These are phyloP conservation scores for Elgaria multicarinata DNA, from an alignment of 2,113 vertebrate genomes.

Conservation along the genomic window DNA sequence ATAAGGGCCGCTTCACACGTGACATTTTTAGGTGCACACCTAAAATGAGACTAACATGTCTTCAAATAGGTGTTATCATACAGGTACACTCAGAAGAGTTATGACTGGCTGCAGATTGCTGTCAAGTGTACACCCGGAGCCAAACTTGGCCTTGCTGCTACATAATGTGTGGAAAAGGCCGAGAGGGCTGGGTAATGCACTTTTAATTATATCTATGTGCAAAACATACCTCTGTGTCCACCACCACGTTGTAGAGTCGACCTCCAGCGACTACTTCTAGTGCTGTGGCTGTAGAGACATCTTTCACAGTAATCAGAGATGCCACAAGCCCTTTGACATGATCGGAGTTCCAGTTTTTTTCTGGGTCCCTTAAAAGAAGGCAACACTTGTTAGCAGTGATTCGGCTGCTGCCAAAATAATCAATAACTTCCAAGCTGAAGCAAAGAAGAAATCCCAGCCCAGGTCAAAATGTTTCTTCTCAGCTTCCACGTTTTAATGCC, in stretches of 20 bases:
- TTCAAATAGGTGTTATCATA: not conserved
- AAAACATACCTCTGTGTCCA: constrained; percentile 91
- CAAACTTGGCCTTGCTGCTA: not conserved
- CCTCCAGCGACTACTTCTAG: constrained; percentile 92
- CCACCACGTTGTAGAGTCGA: constrained; percentile 91
- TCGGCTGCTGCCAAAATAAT: not conserved
- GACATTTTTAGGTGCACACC: not conserved
- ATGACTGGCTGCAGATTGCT: no score
- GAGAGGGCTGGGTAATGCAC: not conserved
- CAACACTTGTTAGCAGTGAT: constrained; percentile 20
- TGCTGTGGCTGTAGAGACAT: constrained; percentile 85
- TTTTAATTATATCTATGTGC: not conserved
- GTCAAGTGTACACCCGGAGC: not conserved
- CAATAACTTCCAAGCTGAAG: not conserved
- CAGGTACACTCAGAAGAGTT: not conserved
- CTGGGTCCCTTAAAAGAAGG: constrained; percentile 83
- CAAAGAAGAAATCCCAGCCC: not conserved
- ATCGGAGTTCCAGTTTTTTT: constrained; percentile 85
- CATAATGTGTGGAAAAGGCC: not conserved
- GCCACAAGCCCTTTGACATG: constrained; percentile 91
- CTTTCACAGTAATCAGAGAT: constrained; percentile 85
- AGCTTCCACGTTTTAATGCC: not conserved
- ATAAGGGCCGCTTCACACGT: not conserved
- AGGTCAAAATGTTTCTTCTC: not conserved
- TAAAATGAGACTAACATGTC: not conserved